Percentiles rank a stretch among this genome's conserved stretches.
These are phyloP conservation scores for Cyclargus thomasi DNA, from an alignment of 1,140 invertebrate species.

Conservation along the genomic window DNA sequence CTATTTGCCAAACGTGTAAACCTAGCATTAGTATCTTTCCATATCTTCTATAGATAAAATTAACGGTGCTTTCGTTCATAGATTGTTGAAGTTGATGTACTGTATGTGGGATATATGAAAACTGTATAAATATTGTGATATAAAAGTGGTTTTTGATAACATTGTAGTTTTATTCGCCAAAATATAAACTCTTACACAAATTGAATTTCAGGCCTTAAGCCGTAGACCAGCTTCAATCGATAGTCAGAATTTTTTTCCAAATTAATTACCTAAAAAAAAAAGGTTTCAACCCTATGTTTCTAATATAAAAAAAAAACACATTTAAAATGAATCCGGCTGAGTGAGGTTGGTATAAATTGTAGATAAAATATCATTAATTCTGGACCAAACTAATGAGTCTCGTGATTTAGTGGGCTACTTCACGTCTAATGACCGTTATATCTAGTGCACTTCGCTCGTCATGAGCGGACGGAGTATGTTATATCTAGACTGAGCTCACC, in stretches of 20 bases:
- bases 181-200: too few relatives aligned
- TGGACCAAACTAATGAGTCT: not conserved
- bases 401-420: not conserved
- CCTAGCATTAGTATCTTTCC: not conserved
- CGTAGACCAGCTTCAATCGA: too few relatives aligned
- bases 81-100: slow-evolving; percentile 12
- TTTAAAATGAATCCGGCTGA: too few relatives aligned
- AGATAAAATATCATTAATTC: not conserved
- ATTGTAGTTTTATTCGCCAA: not conserved
- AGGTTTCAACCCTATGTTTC: too few relatives aligned
- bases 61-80: slow-evolving; percentile 15
- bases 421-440: not conserved
- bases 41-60: slow-evolving; percentile 11
- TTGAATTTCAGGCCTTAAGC: too few relatives aligned
- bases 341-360: not conserved
- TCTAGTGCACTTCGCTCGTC: not conserved
- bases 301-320: too few relatives aligned
- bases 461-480: not conserved
- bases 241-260: too few relatives aligned
- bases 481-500: too few relatives aligned
- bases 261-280: too few relatives aligned
- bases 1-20: not conserved
- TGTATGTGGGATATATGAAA: slow-evolving; percentile 7
- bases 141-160: not conserved
- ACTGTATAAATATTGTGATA: slow-evolving; percentile 13